Evolutionary conservation across 2,113 vertebrate species (phyloP).

Genomic region (Microtus oregoni): DNA sequence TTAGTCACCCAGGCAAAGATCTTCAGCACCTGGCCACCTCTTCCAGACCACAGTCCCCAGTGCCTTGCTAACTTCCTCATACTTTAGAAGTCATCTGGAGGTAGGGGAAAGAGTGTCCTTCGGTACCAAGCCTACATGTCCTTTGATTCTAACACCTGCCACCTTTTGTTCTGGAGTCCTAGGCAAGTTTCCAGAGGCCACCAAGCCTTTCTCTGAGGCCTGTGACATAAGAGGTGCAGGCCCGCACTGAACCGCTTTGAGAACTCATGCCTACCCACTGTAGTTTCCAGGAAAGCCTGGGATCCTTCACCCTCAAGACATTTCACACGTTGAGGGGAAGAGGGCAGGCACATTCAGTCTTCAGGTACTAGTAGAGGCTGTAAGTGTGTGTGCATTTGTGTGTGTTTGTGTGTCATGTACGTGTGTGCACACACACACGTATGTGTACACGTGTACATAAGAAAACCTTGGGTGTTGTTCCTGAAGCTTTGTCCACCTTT

Average conservation of each 20-base stretch:
- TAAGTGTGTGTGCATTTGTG: neutral
- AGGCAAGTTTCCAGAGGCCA: neutral
- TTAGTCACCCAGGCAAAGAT: neutral
- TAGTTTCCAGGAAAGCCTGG: neutral
- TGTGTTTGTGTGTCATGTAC: neutral
- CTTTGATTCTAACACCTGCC: neutral
- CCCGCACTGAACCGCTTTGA: neutral
- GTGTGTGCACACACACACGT: neutral
- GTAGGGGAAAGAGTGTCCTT: neutral
- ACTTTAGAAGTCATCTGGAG: neutral
- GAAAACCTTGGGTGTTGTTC: neutral
- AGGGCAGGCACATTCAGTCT: neutral
- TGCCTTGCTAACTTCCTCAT: neutral
- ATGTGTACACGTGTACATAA: neutral
- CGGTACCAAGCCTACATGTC: neutral
- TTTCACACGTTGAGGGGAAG: neutral
- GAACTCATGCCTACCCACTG: neutral
- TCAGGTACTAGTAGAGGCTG: neutral
- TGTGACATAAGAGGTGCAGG: neutral
- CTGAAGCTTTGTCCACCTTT: too few relatives aligned
- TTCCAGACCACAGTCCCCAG: neutral
- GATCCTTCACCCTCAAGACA: neutral
- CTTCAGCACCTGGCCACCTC: neutral
- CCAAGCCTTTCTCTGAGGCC: neutral
- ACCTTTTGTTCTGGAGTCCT: neutral